Evolutionary conservation across 2,113 vertebrate species (phyloP).

Genomic region (Urocolius indicus): DNA sequence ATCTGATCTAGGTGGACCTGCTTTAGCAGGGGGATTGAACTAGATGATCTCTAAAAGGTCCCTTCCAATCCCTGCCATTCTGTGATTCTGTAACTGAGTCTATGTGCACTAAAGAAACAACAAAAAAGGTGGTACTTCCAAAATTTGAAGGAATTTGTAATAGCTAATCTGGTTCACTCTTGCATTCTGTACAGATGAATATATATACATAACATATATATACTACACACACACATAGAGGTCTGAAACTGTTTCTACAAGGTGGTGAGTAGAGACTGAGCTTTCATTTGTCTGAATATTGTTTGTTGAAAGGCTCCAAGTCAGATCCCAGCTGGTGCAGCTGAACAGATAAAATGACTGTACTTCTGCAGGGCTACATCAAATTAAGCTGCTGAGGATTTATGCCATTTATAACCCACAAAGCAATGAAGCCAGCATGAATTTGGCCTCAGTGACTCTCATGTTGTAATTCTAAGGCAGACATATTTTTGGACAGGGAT

Average conservation of each 20-base stretch:
- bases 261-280: not conserved
- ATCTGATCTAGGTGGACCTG: too few relatives aligned
- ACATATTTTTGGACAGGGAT: not conserved
- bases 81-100: not conserved
- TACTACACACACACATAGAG: not conserved
- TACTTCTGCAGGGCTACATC: not conserved
- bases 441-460: not conserved
- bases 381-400: not conserved
- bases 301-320: not conserved
- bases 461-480: not conserved
- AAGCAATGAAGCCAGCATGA: fast-evolving
- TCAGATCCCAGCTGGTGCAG: not conserved
- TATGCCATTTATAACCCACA: not conserved
- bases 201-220: not conserved
- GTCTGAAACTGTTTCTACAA: not conserved
- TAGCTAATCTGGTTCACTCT: not conserved
- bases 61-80: too few relatives aligned
- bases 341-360: not conserved
- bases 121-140: not conserved
- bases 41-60: too few relatives aligned
- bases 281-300: not conserved
- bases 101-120: not conserved
- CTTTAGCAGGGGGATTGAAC: too few relatives aligned
- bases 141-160: not conserved
- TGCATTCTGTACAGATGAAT: not conserved